Evolutionary conservation across 1,140 invertebrate genomes (phyloP), one percentile per base, ranked within the genome.

Genomic region (Telenomus remus): DNA sequence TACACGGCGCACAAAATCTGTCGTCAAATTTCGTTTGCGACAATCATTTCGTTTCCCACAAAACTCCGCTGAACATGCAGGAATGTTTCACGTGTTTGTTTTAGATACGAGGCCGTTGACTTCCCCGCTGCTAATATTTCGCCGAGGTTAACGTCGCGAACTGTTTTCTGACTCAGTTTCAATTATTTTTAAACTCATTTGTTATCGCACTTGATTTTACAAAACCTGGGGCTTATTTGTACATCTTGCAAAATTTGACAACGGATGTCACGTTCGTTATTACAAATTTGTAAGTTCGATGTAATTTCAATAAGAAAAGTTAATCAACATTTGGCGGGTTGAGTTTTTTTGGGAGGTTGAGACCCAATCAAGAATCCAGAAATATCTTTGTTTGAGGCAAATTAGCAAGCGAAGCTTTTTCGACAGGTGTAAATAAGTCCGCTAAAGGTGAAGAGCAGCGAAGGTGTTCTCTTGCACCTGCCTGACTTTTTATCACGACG

Each of bases 101-200:
- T 86, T 86, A 87, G 84, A 86, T 87, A 85, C 80, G 70, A 76
- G 86, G 85, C 79, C 85, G 79, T 87, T 87, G 85, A 87, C 86
- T 87, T 78, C 61, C 34, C 46, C 34, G 57, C 51, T 68, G 53
- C 39, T 79, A 71, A 72, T 79, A 68, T 82, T 81, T 78, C 78
- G 79, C 56, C 73, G 73, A 68, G 69, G 76, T 61, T 77, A 72
- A 78, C 63, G 65, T 71, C 73, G 48, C 59, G 37, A 37, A 47
- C 37, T 12, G 42, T 33, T 53, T 50, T 71, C 35, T 49, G 65
- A 61, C 61, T 53, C 49, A 43, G 9, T 39, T 39, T 39, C 2
- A 27, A 27, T 27, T 27, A 27, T 27, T 27, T 27, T 27, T 6
- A n/a, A 6, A 27, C 19, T 27, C 19, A 27, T 27, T 27, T 27